A percentile compares a stretch with the other conserved stretches of the same genome.
Evolutionary conservation across 2,797 vertebrate genomes (phyloP).

Genomic region (Sebastes hubbsi): DNA sequence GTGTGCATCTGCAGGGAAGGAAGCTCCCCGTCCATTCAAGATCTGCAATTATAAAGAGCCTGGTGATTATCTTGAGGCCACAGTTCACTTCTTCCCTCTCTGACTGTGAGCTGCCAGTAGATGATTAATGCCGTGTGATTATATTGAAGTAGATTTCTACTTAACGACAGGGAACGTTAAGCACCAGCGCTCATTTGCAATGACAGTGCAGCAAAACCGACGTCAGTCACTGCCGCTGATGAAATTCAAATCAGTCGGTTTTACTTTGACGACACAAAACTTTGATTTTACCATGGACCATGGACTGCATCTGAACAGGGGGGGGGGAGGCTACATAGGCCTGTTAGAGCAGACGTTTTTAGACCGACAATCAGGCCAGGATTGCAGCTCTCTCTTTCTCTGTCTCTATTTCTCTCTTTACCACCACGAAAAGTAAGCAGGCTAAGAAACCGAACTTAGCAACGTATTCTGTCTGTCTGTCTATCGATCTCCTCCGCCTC

Average conservation of each 20-base stretch:
- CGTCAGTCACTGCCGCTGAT: slow-evolving; percentile 16
- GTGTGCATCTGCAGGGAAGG: slow-evolving; percentile 57
- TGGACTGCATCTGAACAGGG: not conserved
- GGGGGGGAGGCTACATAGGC: too few species aligned
- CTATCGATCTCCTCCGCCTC: too few species aligned
- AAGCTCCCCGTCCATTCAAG: slow-evolving; percentile 54
- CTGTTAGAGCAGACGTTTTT: too few species aligned
- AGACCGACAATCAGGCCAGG: too few species aligned
- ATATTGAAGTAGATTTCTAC: slow-evolving; percentile 56
- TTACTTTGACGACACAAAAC: not conserved
- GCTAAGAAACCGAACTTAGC: too few species aligned
- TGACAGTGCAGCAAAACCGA: slow-evolving; percentile 43
- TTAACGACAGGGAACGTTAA: slow-evolving; percentile 44
- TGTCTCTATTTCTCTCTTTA: not conserved
- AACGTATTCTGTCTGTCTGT: too few species aligned
- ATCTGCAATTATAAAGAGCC: slow-evolving; percentile 61
- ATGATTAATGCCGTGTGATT: slow-evolving; percentile 68
- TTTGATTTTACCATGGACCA: not conserved
- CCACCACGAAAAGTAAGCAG: not conserved
- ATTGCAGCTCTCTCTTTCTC: not conserved
- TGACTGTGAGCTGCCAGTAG: slow-evolving; percentile 51
- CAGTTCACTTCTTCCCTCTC: slow-evolving; percentile 49
- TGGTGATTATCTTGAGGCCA: slow-evolving; percentile 59
- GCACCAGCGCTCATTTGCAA: slow-evolving; percentile 35
- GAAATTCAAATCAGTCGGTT: slow-evolving; percentile 14